phyloP scores from a whole-genome alignment of 1,140 invertebrate genomes.

The Planococcus citri region DNA sequence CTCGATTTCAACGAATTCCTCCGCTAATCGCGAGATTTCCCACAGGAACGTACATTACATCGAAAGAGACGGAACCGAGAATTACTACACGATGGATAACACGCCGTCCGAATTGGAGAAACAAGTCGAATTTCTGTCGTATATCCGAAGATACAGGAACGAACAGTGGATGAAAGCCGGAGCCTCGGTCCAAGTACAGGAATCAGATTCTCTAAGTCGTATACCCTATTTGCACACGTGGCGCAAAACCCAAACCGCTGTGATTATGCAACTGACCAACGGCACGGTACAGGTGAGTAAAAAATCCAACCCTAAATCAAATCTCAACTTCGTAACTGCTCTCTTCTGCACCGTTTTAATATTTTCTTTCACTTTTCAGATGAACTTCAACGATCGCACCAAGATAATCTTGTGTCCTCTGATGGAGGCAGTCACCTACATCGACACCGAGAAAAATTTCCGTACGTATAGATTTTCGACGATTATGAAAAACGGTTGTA shows the following conservation, averaged over 20 bases:
- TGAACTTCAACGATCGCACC: slow-evolving; percentile 97
- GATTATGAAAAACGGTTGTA: slow-evolving; percentile 24
- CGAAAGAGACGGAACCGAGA: slow-evolving; percentile 72
- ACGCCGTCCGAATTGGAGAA: slow-evolving; percentile 78
- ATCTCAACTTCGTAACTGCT: too few species aligned
- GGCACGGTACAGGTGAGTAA: slow-evolving; percentile 84
- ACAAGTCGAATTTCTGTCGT: slow-evolving; percentile 91
- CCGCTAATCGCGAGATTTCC: slow-evolving; percentile 24
- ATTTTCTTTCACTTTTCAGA: slow-evolving; percentile 42
- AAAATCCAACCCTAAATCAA: neutral
- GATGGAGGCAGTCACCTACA: slow-evolving; percentile 92
- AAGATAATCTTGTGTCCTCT: slow-evolving; percentile 95
- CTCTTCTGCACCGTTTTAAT: neutral
- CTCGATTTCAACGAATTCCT: neutral
- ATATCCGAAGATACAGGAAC: slow-evolving; percentile 96
- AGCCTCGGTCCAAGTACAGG: slow-evolving; percentile 59
- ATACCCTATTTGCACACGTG: slow-evolving; percentile 90
- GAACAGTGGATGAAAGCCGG: slow-evolving; percentile 94
- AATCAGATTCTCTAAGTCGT: slow-evolving; percentile 76
- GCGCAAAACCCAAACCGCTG: slow-evolving; percentile 87
- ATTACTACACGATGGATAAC: slow-evolving; percentile 70
- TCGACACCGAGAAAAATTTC: slow-evolving; percentile 81
- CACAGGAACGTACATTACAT: slow-evolving; percentile 92
- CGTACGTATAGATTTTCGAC: slow-evolving; percentile 67
- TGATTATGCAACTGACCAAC: slow-evolving; percentile 94